Evolutionary conservation across 2,113 vertebrate genomes (phyloP), one percentile per base, ranked within the genome.

Genomic region (Nyctibius bracteatus): DNA sequence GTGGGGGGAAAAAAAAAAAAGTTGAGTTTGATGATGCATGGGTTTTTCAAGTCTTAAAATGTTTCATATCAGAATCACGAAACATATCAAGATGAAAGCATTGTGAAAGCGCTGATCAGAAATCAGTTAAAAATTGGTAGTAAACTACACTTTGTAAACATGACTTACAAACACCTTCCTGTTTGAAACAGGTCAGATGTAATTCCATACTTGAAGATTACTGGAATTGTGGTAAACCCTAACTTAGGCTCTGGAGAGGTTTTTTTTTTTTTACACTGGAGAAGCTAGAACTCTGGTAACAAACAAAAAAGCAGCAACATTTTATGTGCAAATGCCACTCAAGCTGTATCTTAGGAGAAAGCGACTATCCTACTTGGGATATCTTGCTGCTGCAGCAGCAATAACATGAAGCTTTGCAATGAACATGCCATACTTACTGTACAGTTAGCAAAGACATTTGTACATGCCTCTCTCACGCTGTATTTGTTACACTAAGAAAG

Each of bases 41-140:
- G 97, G 97, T 92, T 98, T 98, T 98, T 98, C 98, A 99, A 98
- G 98, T 98, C 97, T 98, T 96, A 97, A 98, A 91, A 98, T 80
- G 94, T 96, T 96, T 93, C 72, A 92, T 97, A 91, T 92, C 79
- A 97, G 94, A 96, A 96, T 96, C 89, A 94, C 75, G 24, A 80
- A 95, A 85, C 89, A 93, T 89, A 97, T 22, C 74, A 90, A 92
- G 91, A 96, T 96, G 82, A 96, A 97, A 97, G 92, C 91, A 94
- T 86, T 81, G 88, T 81, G 91, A 96, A 95, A 97, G 90, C 71
- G 22, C 83, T 85, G 86, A 59, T 95, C 81, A 85, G 90, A 96
- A 97, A 89, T 92, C 88, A 90, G 75, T 82, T 87, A 93, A 96
- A 97, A 94, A 87, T 58, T n/a, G 90, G 90, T 90, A 90, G 88